A percentile compares a stretch with the other conserved stretches of the same genome.
These are phyloP conservation scores for Araneus ventricosus DNA, from an alignment of 1,140 invertebrate species.

Conservation along the genomic window DNA sequence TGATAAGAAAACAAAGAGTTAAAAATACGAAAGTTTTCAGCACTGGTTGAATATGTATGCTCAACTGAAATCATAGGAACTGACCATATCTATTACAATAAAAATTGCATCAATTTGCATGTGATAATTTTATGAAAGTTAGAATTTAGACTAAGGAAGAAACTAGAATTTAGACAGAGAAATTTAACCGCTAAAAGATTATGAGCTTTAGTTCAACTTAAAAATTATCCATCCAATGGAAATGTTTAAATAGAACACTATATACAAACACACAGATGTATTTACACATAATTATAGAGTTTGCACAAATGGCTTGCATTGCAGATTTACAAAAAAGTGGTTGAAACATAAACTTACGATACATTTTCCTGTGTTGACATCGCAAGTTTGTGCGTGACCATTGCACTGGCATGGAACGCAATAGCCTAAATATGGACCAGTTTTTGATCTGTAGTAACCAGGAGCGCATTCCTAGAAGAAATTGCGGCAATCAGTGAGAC, in stretches of 20 bases:
- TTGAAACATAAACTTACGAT: slow-evolving; percentile 82
- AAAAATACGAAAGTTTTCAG: not conserved
- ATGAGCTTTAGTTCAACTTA: too few relatives aligned
- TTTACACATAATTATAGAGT: not conserved
- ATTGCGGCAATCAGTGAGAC: not conserved
- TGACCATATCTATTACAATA: too few relatives aligned
- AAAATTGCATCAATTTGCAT: too few relatives aligned
- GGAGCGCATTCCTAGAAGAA: slow-evolving; percentile 87
- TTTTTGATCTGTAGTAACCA: slow-evolving; percentile 90
- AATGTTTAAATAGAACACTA: too few relatives aligned
- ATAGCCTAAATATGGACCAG: slow-evolving; percentile 91
- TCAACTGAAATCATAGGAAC: too few relatives aligned
- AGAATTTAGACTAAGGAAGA: too few relatives aligned
- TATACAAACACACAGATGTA: not conserved
- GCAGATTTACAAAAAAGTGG: too few relatives aligned
- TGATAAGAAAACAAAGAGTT: slow-evolving; percentile 73
- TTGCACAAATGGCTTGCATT: not conserved
- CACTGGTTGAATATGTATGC: too few relatives aligned
- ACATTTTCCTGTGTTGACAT: slow-evolving; percentile 95
- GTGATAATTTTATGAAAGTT: too few relatives aligned
- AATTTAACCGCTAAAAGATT: too few relatives aligned
- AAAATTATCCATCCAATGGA: too few relatives aligned
- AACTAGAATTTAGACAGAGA: too few relatives aligned
- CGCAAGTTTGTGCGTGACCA: slow-evolving; percentile 92
- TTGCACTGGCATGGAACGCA: slow-evolving; percentile 95